These are phyloP conservation scores for Ametastegia equiseti DNA, from an alignment of 2,888 invertebrate genomes.

Conservation along the genomic window DNA sequence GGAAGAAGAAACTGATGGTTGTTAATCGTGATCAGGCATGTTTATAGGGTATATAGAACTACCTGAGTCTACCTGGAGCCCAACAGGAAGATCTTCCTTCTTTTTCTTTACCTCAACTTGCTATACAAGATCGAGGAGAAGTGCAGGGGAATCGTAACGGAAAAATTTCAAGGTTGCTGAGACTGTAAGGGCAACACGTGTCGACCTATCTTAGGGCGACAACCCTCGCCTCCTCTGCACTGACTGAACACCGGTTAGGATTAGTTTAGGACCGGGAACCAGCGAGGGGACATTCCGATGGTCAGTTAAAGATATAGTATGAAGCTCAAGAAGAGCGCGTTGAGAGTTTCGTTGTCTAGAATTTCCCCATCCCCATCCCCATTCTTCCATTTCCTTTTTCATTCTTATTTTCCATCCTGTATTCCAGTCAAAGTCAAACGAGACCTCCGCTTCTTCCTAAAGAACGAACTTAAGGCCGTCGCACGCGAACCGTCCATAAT, in stretches of 20 bases:
- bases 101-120: not conserved
- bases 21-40: too few relatives aligned
- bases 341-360: not conserved
- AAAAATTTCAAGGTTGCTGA: constrained; percentile 20
- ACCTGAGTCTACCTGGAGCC: too few relatives aligned
- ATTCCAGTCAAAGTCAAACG: too few relatives aligned
- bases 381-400: too few relatives aligned
- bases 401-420: too few relatives aligned
- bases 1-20: too few relatives aligned
- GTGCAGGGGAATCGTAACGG: not conserved
- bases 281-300: constrained; percentile 34
- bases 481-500: too few relatives aligned
- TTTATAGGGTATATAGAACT: too few relatives aligned
- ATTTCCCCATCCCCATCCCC: not conserved
- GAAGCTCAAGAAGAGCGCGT: not conserved
- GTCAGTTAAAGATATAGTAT: not conserved
- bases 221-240: not conserved
- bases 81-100: too few relatives aligned
- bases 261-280: not conserved
- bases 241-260: not conserved
- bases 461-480: too few relatives aligned
- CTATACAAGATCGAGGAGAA: not conserved
- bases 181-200: constrained; percentile 8
- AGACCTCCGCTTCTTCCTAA: too few relatives aligned
- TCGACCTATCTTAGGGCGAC: constrained; percentile 36